Base-by-base conservation (phyloP, 2,888 invertebrate species). In the Deilephila porcellus region DNA sequence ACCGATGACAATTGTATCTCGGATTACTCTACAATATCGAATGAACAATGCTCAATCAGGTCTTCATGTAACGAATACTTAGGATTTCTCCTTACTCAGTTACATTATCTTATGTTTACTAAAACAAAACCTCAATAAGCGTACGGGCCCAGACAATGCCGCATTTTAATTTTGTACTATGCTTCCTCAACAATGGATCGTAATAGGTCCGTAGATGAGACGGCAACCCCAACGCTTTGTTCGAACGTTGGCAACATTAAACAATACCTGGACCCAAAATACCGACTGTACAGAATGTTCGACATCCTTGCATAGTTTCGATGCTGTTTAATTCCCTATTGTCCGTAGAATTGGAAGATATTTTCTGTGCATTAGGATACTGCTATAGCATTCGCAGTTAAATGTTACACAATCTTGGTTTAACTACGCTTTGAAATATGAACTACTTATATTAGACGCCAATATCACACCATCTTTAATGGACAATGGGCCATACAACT, bases 81-180 rank as follows among this genome's bases (percentile, higher is more conserved):
- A 56, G 67, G 59, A 59, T 71, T 70, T 71, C 71, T 71, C 71
- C 53, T 71, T 56, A 56, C 59, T 59, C 17, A 45, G 45, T 70
- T 37, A 73, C 34, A 53, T 62, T 78, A 80, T 80, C 78, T 81
- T 75, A 79, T 85, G 82, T 83, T 82, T 80, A 83, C 82, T 83
- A 84, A 86, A 86, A 88, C 87, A 89, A 90, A 90, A 86, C 87
- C 80, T 83, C 84, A 82, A 89, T 90, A 86, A 80, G 80, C 79
- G 84, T 86, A 84, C 81, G 86, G 84, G 84, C 81, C 79, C 84
- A 90, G 87, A 94, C 93, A 93, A 93, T 92, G 90, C 89, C 87
- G 91, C 91, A 92, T 94, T 94, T 94, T 94, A 94, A 94, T 94
- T 93, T 93, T 88, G 92, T 90, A 90, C 90, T 64, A 85, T 85